Evolutionary conservation across 1,140 invertebrate species (phyloP).

Genomic region (Drosophila watanabei): DNA sequence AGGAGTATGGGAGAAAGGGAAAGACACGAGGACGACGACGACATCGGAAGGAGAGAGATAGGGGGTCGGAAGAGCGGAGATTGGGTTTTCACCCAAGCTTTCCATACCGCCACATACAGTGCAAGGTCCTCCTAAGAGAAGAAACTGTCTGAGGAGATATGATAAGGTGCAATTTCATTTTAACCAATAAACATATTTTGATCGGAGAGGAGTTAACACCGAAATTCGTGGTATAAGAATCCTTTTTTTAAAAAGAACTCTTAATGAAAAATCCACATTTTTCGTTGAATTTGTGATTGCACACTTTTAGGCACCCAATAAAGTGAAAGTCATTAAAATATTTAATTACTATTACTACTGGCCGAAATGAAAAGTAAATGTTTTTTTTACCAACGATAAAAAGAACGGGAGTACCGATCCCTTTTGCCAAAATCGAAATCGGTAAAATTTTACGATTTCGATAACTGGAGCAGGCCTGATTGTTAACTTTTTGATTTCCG

Average conservation of each 20-base stretch:
- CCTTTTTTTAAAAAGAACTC: neutral
- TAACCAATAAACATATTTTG: neutral
- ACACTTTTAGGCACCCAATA: neutral
- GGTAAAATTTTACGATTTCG: too few relatives aligned
- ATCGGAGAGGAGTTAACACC: neutral
- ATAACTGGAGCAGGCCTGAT: too few relatives aligned
- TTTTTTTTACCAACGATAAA: too few relatives aligned
- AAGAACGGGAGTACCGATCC: too few relatives aligned
- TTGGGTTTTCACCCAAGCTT: conserved; percentile 37
- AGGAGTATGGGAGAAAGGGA: neutral
- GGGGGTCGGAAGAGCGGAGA: conserved; percentile 15
- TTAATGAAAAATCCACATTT: neutral
- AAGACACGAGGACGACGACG: neutral
- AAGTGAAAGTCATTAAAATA: neutral
- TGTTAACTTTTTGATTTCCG: too few relatives aligned
- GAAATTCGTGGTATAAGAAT: neutral
- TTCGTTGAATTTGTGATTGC: neutral
- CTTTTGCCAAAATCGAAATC: too few relatives aligned
- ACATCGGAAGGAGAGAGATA: neutral
- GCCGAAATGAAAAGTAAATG: too few relatives aligned
- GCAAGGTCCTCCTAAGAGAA: neutral
- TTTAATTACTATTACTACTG: too few relatives aligned
- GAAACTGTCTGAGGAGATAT: neutral
- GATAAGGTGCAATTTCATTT: neutral
- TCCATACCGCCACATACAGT: neutral